These are phyloP conservation scores for Rynchops niger DNA, from an alignment of 2,113 vertebrate genomes.

Conservation along the genomic window DNA sequence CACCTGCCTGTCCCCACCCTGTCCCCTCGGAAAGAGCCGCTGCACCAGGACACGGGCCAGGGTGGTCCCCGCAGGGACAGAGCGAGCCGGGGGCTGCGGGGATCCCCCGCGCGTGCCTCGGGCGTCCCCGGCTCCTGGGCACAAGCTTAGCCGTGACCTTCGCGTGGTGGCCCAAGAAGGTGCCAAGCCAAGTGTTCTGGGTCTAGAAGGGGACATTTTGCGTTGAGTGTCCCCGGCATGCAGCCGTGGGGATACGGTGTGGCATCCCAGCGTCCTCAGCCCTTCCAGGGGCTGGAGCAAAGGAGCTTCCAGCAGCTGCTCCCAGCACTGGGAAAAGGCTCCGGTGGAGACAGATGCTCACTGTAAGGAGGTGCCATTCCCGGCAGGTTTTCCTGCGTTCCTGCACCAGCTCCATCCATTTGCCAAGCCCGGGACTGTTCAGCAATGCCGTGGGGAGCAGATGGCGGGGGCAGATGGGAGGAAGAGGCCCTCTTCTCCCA, in stretches of 20 bases:
- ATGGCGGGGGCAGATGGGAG: slow-evolving; percentile 78
- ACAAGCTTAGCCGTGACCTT: not conserved
- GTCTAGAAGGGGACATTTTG: not conserved
- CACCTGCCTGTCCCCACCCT: not conserved
- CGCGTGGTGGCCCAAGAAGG: accelerated
- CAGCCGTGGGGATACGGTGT: accelerated
- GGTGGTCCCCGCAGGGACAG: not conserved
- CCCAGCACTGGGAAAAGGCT: not conserved
- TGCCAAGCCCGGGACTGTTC: not conserved
- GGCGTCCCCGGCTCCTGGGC: not conserved
- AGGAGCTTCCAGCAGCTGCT: not conserved
- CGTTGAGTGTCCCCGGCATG: not conserved
- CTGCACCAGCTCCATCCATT: not conserved
- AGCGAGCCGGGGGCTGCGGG: not conserved
- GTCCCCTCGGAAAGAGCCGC: accelerated
- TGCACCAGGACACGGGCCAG: too few relatives aligned
- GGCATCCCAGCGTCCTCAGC: accelerated
- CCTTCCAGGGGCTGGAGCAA: not conserved
- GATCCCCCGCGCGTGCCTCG: accelerated
- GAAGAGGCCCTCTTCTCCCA: slow-evolving; percentile 51
- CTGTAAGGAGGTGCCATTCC: not conserved
- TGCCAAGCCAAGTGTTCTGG: not conserved
- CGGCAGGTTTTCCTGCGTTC: not conserved
- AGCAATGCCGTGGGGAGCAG: slow-evolving; percentile 60
- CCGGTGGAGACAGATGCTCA: accelerated